Base-by-base conservation (phyloP, 2,113 vertebrate genomes). In the Salvelinus fontinalis region DNA sequence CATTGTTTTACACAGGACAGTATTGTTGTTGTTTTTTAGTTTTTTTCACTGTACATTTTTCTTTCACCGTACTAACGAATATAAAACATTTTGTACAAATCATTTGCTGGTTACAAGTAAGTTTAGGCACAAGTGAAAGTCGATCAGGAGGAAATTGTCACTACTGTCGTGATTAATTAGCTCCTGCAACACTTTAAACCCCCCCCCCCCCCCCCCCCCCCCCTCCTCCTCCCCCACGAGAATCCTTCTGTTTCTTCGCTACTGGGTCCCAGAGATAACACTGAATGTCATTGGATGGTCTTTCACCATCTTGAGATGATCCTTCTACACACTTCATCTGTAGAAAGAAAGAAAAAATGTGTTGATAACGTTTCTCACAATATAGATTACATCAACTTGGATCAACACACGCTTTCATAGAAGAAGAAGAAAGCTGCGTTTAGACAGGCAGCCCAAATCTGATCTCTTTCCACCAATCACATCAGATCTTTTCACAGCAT, bases 121-220 rank as follows among this genome's bases (percentile, higher is more conserved):
- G 92, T 96, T 97, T 96, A 97, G 97, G 97, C 96, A 97, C 96
- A 96, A 96, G 95, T 95, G 93, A 94, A 95, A 94, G 93, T 95
- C 94, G 88, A 91, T 94, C 79, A 73, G 75, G 91, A 44, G 39
- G 39, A 44, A 73, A 88, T 91, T 86, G 75, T 91, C 90, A 93
- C 92, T 93, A 92, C 39, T 44, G 9, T 94, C 94, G 92, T 95
- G 96, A 96, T 96, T 96, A 96, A 97, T 95, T 92, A 93, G 94
- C 93, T 95, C 94, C 95, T 88, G 94, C 92, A 54, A 85, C 87
- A 85, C 87, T 88, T 87, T 87, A 87, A n/a, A n/a, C n/a, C n/a
- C n/a, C 79, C 39, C 2, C 0, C 8, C 2, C 7, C 1, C 34
- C 5, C 5, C 31, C 31, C 31, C 31, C 31, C 1, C 29, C 31